Evolutionary conservation across 1,140 invertebrate genomes (phyloP).

Genomic region (Matsumurasca onukii): DNA sequence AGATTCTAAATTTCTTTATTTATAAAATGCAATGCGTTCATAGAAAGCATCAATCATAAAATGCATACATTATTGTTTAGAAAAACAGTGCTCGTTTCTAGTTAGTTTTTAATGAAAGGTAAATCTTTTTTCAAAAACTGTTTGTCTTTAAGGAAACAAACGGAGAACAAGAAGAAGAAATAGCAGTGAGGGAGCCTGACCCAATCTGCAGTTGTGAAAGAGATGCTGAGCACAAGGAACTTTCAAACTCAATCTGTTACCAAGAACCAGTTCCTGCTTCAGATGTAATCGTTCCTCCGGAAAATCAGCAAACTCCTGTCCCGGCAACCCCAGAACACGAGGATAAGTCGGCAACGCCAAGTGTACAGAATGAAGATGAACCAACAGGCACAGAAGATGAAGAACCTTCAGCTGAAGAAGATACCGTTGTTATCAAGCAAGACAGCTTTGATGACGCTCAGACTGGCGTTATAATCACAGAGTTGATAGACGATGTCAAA

Average conservation of each 20-base stretch:
- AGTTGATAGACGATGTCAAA: not conserved
- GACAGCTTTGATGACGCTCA: conserved; percentile 29
- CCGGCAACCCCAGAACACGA: not conserved
- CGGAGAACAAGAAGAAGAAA: conserved; percentile 43
- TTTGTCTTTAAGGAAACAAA: conserved; percentile 38
- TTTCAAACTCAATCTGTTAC: too few relatives aligned
- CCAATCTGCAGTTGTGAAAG: conserved; percentile 29
- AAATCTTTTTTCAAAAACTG: not conserved
- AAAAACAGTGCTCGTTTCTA: too few relatives aligned
- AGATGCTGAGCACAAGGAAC: conserved; percentile 11
- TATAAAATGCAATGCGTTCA: too few relatives aligned
- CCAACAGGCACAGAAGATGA: not conserved
- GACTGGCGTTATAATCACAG: not conserved
- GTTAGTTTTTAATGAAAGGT: too few relatives aligned
- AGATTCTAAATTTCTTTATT: too few relatives aligned
- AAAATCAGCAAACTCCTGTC: not conserved
- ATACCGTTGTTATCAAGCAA: conserved; percentile 37
- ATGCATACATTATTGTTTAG: too few relatives aligned
- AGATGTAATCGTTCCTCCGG: not conserved
- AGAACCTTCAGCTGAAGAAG: conserved; percentile 33
- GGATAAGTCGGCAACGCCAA: not conserved
- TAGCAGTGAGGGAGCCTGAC: conserved; percentile 37
- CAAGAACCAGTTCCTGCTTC: not conserved
- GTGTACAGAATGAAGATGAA: not conserved
- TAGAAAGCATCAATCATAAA: too few relatives aligned